Evolutionary conservation across 2,797 vertebrate genomes (phyloP).

Genomic region (Sebastes wilsoni): DNA sequence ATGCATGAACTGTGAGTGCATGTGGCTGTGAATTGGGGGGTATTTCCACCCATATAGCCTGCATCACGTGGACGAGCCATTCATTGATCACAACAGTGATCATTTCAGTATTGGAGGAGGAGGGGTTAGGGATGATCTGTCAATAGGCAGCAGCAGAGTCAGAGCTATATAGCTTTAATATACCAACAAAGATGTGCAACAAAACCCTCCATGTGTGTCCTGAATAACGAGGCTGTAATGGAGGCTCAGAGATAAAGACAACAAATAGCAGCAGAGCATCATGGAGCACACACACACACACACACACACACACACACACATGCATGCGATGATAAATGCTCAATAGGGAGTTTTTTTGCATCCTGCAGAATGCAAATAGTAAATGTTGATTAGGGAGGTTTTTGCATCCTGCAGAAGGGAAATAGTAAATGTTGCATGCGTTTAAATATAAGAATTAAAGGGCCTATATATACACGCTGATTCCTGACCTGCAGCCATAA

Average conservation of each 20-base stretch:
- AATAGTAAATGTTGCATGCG: slow-evolving; percentile 29
- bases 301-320: background rate
- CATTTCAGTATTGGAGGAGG: slow-evolving; percentile 20
- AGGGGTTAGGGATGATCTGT: slow-evolving; percentile 31
- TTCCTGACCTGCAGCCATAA: slow-evolving; percentile 40
- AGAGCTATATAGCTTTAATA: background rate
- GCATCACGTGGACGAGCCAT: slow-evolving; percentile 53
- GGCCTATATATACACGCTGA: slow-evolving; percentile 23
- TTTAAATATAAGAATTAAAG: no score
- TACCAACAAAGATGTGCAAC: no score
- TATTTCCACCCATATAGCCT: slow-evolving; percentile 48
- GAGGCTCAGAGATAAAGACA: slow-evolving; percentile 29
- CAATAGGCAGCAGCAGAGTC: slow-evolving; percentile 21
- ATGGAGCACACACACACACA: slow-evolving; percentile 9
- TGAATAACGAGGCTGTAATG: slow-evolving; percentile 5
- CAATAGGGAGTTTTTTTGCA: background rate
- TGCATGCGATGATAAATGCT: slow-evolving; percentile 35
- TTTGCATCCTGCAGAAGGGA: background rate
- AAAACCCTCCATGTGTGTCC: slow-evolving; percentile 12
- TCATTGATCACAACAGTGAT: slow-evolving; percentile 68
- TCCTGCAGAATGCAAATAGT: background rate
- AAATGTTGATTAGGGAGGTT: background rate
- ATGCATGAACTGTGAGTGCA: slow-evolving; percentile 7
- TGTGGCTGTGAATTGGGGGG: slow-evolving; percentile 23
- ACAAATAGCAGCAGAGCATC: slow-evolving; percentile 37